A percentile compares a stretch with the other conserved stretches of the same genome.
Conservation (phyloP, 2,888 invertebrate species). For the Scaptomyza flava region DNA sequence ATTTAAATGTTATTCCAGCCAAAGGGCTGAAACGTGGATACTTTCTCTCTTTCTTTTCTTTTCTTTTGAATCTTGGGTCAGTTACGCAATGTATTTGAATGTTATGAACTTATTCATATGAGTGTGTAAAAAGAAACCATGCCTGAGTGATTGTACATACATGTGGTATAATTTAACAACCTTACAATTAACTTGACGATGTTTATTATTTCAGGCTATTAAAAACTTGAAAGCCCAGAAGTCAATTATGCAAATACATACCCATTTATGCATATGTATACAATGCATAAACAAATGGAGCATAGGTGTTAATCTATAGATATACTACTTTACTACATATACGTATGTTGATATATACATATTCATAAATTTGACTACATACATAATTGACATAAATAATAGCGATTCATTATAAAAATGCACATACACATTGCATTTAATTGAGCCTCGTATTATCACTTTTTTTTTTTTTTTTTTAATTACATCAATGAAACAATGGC, state of each 20-base stretch:
- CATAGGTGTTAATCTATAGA: neutral
- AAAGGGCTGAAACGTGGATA: constrained; percentile 12
- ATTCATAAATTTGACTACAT: constrained; percentile 1
- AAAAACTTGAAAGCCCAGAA: constrained; percentile 59
- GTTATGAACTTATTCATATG: constrained; percentile 18
- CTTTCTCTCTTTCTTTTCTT: constrained; percentile 42
- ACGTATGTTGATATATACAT: constrained; percentile 17
- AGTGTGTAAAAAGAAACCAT: constrained; percentile 15
- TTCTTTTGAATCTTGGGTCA: constrained; percentile 54
- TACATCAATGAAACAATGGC: constrained; percentile 49
- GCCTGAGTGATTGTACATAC: constrained; percentile 9
- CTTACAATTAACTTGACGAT: constrained; percentile 67
- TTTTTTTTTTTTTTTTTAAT: constrained; percentile 12
- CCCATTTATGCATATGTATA: neutral
- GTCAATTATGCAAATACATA: constrained; percentile 55
- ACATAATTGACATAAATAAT: constrained; percentile 19
- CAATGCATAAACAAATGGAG: neutral
- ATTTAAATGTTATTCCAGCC: constrained; percentile 4
- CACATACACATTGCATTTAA: constrained; percentile 26
- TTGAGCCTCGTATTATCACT: constrained; percentile 5
- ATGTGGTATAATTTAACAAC: constrained; percentile 42
- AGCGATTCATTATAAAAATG: neutral
- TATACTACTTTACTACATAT: neutral
- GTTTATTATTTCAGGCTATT: constrained; percentile 37
- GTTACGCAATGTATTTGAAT: constrained; percentile 58